Conservation (phyloP, 2,113 vertebrate genomes). For the Caretta caretta region DNA sequence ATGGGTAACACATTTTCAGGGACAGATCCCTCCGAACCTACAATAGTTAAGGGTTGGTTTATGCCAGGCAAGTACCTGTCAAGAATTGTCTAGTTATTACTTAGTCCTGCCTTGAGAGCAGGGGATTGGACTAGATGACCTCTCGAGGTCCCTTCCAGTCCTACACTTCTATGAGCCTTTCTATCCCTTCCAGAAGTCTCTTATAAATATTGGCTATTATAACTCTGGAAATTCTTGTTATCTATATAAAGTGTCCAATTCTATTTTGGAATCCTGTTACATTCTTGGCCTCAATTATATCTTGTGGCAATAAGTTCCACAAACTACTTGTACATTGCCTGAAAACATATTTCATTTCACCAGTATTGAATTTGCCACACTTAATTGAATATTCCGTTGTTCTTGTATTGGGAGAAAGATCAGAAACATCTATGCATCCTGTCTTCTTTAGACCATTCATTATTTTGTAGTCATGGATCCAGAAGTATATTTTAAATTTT, state of each 20-base stretch:
- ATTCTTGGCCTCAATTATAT: background rate
- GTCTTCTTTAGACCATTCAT: background rate
- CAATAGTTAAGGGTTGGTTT: fast-evolving
- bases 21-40: fast-evolving
- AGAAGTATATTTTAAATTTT: background rate
- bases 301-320: background rate
- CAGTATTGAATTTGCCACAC: background rate
- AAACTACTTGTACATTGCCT: background rate
- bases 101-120: background rate
- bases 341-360: background rate
- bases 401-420: background rate
- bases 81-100: background rate
- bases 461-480: background rate
- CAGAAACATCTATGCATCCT: background rate
- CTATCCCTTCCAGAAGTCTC: background rate
- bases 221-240: background rate
- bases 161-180: background rate
- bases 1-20: background rate
- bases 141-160: background rate
- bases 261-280: background rate
- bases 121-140: background rate
- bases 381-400: background rate
- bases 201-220: background rate
- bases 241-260: background rate
- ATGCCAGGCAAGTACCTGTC: background rate